Conservation (phyloP, 2,888 invertebrate species). For the Atethmia centrago region DNA sequence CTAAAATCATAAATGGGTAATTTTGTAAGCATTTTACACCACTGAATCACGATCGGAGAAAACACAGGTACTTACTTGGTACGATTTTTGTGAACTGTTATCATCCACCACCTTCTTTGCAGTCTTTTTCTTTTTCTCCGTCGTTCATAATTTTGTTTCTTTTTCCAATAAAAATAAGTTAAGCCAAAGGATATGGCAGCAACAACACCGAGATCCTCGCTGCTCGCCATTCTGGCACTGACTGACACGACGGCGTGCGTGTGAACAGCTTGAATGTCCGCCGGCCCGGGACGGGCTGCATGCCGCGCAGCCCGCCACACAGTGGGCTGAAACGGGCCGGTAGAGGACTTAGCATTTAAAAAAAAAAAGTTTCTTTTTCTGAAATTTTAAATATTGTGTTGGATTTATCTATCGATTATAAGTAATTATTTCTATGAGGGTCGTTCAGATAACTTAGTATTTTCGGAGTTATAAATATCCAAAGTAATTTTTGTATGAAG, state of each 20-base stretch:
- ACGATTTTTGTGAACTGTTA: constrained; percentile 51
- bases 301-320: constrained; percentile 30
- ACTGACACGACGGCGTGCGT: constrained; percentile 49
- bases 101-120: constrained; percentile 61
- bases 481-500: too few relatives aligned
- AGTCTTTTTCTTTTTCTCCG: constrained; percentile 45
- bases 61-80: constrained; percentile 38
- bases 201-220: constrained; percentile 57
- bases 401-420: too few relatives aligned
- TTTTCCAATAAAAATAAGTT: constrained; percentile 61
- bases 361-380: too few relatives aligned
- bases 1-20: constrained; percentile 50
- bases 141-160: constrained; percentile 57
- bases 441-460: too few relatives aligned
- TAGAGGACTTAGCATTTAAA: too few relatives aligned
- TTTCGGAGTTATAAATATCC: too few relatives aligned
- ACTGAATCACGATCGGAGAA: constrained; percentile 52
- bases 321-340: too few relatives aligned
- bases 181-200: constrained; percentile 56
- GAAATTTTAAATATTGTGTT: too few relatives aligned
- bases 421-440: too few relatives aligned
- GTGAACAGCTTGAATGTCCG: constrained; percentile 51
- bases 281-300: constrained; percentile 51
- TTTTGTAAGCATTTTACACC: constrained; percentile 53
- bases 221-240: constrained; percentile 51